Evolutionary conservation across 2,113 vertebrate species (phyloP).

Genomic region (Dicrurus megarhynchus): DNA sequence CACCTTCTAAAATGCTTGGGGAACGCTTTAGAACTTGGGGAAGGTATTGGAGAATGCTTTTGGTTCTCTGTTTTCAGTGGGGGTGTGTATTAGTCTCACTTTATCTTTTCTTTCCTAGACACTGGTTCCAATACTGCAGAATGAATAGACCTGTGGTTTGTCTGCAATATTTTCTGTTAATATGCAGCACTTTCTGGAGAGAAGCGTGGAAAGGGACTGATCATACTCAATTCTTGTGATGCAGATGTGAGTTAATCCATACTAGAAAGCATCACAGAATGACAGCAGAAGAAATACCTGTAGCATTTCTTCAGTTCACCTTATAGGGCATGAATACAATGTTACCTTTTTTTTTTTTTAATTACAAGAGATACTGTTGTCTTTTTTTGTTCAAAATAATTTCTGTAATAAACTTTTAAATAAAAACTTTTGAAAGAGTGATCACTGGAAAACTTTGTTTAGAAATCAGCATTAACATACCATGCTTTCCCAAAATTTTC

Average conservation of each 20-base stretch:
- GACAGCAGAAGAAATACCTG: constrained; percentile 3
- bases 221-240: constrained; percentile 79
- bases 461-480: background rate
- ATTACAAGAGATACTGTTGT: constrained; percentile 52
- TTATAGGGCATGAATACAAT: constrained; percentile 61
- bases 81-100: background rate
- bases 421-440: constrained; percentile 70
- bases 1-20: background rate
- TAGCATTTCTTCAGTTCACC: constrained; percentile 64
- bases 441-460: background rate
- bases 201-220: constrained; percentile 79
- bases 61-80: background rate
- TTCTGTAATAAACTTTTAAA: constrained; percentile 90
- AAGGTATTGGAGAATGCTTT: background rate
- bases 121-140: constrained; percentile 86
- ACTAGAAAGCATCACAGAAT: constrained; percentile 15
- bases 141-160: constrained; percentile 63
- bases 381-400: constrained; percentile 62
- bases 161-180: constrained; percentile 62
- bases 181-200: constrained; percentile 66
- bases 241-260: constrained; percentile 45
- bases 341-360: constrained; percentile 1
- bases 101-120: constrained; percentile 74
- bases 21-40: background rate
- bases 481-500: background rate